Evolutionary conservation across 2,888 invertebrate species (phyloP).

Genomic region (Melieria omissa): DNA sequence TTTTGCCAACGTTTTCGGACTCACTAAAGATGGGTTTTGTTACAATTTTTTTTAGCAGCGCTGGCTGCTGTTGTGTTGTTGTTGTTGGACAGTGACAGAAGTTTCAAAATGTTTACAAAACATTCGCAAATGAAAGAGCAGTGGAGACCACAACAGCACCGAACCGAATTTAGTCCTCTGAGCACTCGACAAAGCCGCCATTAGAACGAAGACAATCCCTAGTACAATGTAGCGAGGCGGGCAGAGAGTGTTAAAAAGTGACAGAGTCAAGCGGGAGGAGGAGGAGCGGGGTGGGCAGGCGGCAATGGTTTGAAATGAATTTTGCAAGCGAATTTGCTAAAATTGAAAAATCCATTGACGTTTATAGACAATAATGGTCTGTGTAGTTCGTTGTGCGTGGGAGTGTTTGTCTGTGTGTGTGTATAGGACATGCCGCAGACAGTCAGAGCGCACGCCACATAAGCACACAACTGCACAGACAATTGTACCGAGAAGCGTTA

Average conservation of each 20-base stretch:
- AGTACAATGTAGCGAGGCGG: neutral
- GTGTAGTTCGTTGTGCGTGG: too few species aligned
- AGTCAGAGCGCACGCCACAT: neutral
- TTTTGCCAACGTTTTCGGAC: neutral
- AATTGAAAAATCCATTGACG: constrained; percentile 38
- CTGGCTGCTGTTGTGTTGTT: neutral
- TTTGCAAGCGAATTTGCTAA: constrained; percentile 22
- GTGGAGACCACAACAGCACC: too few species aligned
- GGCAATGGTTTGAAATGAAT: neutral
- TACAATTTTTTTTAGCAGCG: neutral
- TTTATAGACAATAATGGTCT: constrained; percentile 35
- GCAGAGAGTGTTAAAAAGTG: neutral
- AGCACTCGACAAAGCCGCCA: too few species aligned
- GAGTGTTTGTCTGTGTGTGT: too few species aligned
- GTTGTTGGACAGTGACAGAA: neutral
- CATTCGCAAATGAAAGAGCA: constrained; percentile 12
- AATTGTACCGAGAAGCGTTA: too few species aligned
- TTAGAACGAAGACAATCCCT: neutral
- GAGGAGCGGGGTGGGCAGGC: neutral
- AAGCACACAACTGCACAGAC: neutral
- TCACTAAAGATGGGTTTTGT: neutral
- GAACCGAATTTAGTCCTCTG: too few species aligned
- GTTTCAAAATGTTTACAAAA: constrained; percentile 24
- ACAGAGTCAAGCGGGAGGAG: too few species aligned
- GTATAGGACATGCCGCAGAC: neutral